Evolutionary conservation across 1,140 invertebrate genomes (phyloP), one percentile per base, ranked within the genome.

Genomic region (Achatina immaculata): DNA sequence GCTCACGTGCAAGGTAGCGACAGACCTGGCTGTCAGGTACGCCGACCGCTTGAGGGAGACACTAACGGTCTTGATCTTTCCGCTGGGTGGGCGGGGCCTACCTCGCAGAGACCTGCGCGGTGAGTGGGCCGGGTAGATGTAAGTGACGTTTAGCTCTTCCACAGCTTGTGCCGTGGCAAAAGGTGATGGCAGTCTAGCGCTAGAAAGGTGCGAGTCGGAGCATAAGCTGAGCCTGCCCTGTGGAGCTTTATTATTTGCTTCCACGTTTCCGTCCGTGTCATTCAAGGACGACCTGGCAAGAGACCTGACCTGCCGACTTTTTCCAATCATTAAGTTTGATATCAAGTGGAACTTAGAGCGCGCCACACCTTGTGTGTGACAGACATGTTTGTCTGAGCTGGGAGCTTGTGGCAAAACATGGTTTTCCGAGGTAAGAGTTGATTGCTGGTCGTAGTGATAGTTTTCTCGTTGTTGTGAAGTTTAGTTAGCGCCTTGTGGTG

Each of bases 361-460:
- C n/a, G n/a, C n/a, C n/a, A n/a, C n/a, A n/a, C n/a, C n/a, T n/a
- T n/a, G n/a, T n/a, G n/a, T n/a, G n/a, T n/a, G n/a, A n/a, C n/a
- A n/a, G n/a, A n/a, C n/a, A n/a, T n/a, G n/a, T n/a, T n/a, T n/a
- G n/a, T n/a, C n/a, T n/a, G n/a, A n/a, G n/a, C n/a, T n/a, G n/a
- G n/a, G n/a, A n/a, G n/a, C n/a, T n/a, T n/a, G n/a, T n/a, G n/a
- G n/a, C n/a, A 43, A 28, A 73, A 51, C 9, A 73, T 73, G 71
- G 71, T 73, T 43, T 73, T 73, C 43, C 4, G 71, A 48, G 71
- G 71, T 73, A 73, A 73, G 71, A 62, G 4, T 62, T 28, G n/a
- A 7, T 48, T 48, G 7, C 19, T 48, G n/a, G n/a, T n/a, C n/a
- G n/a, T n/a, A n/a, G n/a, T n/a, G n/a, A n/a, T n/a, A n/a, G n/a